Percentiles rank a stretch among this genome's conserved stretches.
Evolutionary conservation across 2,797 vertebrate genomes (phyloP).

Genomic region (Xiphorhynchus erythropygius): DNA sequence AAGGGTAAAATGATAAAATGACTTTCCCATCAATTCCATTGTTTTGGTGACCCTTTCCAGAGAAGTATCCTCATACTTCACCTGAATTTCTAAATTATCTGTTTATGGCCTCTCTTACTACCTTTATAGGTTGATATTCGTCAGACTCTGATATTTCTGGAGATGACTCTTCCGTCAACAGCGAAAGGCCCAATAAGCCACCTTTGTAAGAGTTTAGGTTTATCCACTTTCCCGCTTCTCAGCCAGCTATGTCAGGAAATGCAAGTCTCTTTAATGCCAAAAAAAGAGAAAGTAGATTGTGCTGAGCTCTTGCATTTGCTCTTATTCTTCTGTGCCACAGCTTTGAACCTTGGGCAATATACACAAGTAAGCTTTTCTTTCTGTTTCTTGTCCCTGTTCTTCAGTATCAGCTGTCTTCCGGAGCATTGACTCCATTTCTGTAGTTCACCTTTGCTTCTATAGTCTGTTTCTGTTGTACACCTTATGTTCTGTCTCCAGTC

Average conservation of each 20-base stretch:
- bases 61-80: not conserved
- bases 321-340: not conserved
- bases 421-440: not conserved
- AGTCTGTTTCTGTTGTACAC: not conserved
- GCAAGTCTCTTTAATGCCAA: not conserved
- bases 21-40: not conserved
- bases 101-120: not conserved
- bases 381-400: not conserved
- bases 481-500: not conserved
- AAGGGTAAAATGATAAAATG: not conserved
- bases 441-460: not conserved
- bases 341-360: not conserved
- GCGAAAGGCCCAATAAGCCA: not conserved
- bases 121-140: not conserved
- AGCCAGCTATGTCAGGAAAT: not conserved
- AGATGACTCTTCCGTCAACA: not conserved
- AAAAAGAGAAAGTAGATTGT: not conserved
- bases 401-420: not conserved
- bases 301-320: not conserved
- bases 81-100: not conserved
- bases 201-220: not conserved
- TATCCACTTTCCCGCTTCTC: not conserved
- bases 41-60: not conserved
- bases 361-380: accelerated
- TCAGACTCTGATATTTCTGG: not conserved